These are phyloP conservation scores for Brevimyrus niger DNA, from an alignment of 2,113 vertebrate species.

Conservation along the genomic window DNA sequence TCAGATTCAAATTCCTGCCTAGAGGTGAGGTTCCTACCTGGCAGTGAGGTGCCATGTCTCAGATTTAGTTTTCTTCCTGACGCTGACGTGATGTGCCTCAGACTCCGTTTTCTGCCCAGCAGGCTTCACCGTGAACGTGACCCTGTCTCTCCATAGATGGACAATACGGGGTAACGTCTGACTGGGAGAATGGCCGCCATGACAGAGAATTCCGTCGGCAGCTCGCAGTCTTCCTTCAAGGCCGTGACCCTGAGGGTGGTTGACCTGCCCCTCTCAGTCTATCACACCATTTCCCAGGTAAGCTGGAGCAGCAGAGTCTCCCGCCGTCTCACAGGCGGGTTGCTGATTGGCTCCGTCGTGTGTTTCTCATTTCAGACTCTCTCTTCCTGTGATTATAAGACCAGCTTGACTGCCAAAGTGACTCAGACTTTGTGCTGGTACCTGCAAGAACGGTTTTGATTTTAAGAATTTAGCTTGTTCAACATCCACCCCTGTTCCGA, in stretches of 20 bases:
- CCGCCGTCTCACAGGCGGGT: not conserved
- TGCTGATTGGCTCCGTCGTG: not conserved
- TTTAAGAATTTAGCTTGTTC: not conserved
- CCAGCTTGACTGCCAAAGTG: not conserved
- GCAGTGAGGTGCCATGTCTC: too few species aligned
- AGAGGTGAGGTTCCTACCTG: fast-evolving
- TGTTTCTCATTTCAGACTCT: not conserved
- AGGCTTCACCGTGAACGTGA: not conserved
- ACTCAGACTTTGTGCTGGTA: not conserved
- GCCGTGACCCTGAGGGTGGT: conserved; percentile 64
- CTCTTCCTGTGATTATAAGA: not conserved
- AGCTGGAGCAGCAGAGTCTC: not conserved
- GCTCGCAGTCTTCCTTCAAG: conserved; percentile 68
- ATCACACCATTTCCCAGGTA: conserved; percentile 74
- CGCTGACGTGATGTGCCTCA: fast-evolving
- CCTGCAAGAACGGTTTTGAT: not conserved
- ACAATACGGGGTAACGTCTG: conserved; percentile 25
- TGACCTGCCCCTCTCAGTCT: conserved; percentile 76
- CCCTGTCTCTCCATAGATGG: conserved; percentile 25
- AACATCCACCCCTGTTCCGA: not conserved
- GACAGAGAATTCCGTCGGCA: conserved; percentile 66
- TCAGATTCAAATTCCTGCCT: too few species aligned
- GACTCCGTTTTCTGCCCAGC: not conserved
- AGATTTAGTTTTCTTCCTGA: too few species aligned
- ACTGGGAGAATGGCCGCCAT: conserved; percentile 65